Conservation (phyloP, 2,797 vertebrate genomes). For the Microchirus variegatus region DNA sequence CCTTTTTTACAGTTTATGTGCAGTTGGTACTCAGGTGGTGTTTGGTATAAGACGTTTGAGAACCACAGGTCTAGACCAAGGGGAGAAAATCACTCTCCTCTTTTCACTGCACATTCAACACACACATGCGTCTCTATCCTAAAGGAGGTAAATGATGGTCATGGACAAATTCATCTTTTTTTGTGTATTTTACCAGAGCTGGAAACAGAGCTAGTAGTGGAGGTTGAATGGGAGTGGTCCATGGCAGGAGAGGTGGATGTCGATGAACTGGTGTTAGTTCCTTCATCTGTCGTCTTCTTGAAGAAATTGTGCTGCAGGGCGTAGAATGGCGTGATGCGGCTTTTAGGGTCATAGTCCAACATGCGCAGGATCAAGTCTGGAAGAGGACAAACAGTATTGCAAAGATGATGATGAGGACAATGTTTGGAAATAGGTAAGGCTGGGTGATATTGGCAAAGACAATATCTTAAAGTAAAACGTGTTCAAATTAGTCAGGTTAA, state of each 20-base stretch:
- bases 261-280: slow-evolving; percentile 96
- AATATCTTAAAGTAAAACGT: too few relatives aligned
- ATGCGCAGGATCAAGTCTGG: slow-evolving; percentile 93
- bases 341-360: slow-evolving; percentile 96
- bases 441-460: not conserved
- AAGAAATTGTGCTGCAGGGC: slow-evolving; percentile 98
- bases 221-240: slow-evolving; percentile 95
- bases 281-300: slow-evolving; percentile 94
- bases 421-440: not conserved
- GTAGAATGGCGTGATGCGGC: slow-evolving; percentile 94
- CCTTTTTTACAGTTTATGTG: too few relatives aligned
- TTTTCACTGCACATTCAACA: too few relatives aligned
- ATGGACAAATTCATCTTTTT: too few relatives aligned
- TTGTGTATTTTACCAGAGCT: slow-evolving; percentile 85
- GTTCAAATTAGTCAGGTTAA: too few relatives aligned
- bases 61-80: too few relatives aligned
- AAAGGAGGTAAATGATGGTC: too few relatives aligned
- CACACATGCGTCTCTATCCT: too few relatives aligned
- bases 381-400: not conserved
- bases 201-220: slow-evolving; percentile 94
- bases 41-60: too few relatives aligned
- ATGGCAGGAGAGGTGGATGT: slow-evolving; percentile 93
- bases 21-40: too few relatives aligned
- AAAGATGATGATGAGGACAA: not conserved
- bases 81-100: too few relatives aligned